These are phyloP conservation scores for Heteropelma amictum DNA, from an alignment of 2,888 invertebrate species.

Conservation along the genomic window DNA sequence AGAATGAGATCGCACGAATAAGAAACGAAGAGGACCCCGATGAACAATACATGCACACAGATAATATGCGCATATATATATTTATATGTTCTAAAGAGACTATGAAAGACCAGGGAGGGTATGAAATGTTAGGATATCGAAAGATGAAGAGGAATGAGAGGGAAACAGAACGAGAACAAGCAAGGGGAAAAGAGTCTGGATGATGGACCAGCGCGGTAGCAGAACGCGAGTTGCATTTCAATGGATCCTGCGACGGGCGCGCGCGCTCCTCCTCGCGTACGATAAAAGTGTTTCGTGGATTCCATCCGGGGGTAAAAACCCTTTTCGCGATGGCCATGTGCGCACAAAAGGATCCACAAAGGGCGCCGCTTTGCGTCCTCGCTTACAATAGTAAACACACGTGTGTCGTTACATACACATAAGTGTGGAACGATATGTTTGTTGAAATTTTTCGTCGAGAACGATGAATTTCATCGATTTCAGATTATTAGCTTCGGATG, in stretches of 20 bases:
- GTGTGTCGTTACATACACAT: background rate
- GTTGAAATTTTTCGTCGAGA: too few relatives aligned
- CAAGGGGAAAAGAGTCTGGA: constrained; percentile 41
- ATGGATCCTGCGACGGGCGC: constrained; percentile 61
- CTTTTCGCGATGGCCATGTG: constrained; percentile 66
- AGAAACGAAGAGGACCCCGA: constrained; percentile 41
- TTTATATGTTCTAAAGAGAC: constrained; percentile 11
- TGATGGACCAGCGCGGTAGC: constrained; percentile 67
- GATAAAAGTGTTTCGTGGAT: constrained; percentile 74
- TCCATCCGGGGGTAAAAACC: constrained; percentile 73
- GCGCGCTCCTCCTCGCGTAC: constrained; percentile 65
- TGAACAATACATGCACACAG: constrained; percentile 10
- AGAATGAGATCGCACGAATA: constrained; percentile 45
- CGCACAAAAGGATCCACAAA: constrained; percentile 68
- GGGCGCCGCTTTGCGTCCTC: constrained; percentile 63
- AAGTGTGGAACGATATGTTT: too few relatives aligned
- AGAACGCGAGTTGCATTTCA: constrained; percentile 74
- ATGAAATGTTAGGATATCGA: constrained; percentile 28
- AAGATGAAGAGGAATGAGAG: constrained; percentile 21
- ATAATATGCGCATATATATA: background rate
- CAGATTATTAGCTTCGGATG: too few relatives aligned
- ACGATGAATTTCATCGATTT: too few relatives aligned
- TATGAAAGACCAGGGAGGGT: constrained; percentile 11
- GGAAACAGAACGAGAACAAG: constrained; percentile 30
- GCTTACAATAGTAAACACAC: background rate